Base-by-base conservation (phyloP, 2,888 invertebrate species). In the Linnaemya tessellans region DNA sequence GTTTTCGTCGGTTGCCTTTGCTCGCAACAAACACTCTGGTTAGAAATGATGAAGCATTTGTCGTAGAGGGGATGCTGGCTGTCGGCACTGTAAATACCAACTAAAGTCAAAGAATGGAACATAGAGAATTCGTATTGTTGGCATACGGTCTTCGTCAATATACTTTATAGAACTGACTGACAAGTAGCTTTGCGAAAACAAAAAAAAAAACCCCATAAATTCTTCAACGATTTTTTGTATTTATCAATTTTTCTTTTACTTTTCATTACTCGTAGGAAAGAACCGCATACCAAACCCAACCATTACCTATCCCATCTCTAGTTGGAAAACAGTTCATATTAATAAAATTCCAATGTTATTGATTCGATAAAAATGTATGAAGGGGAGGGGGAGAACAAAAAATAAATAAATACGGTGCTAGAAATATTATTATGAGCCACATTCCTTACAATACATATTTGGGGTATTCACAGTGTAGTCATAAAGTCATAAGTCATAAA, bases 341-440 rank as follows among this genome's bases (percentile, higher is more conserved):
- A 82, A 85, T 85, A 79, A 85, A 85, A 85, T 85, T 85, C 85
- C 82, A 79, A 58, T 79, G 56, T 79, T 85, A 85, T 85, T 85
- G 85, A 79, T 82, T 82, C 60, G 74, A 82, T 70, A 54, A 54
- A 30, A 11, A 70, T 41, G 41, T n/a, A 9, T 3, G 5, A 11
- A 20, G 67, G 62, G 20, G 54, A 78, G 41, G 13, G 25, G 54
- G 54, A 64, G 64, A 74, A 30, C 41, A 74, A 15, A 73, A 67
- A 18, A 49, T 41, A 46, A 54, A 62, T 30, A 67, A 60, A 58
- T 46, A 49, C 18, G 70, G n/a, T 80, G 41, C 13, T 43, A 49
- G 20, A 78, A 79, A 54, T 64, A 80, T 41, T 68, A 67, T 22
- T 67, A 74, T 51, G 58, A 80, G 56, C 46, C 46, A 56, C 30